Percentiles rank a stretch among this genome's conserved stretches.
phyloP scores from a whole-genome alignment of 2,797 vertebrate species.

The Periparus ater region DNA sequence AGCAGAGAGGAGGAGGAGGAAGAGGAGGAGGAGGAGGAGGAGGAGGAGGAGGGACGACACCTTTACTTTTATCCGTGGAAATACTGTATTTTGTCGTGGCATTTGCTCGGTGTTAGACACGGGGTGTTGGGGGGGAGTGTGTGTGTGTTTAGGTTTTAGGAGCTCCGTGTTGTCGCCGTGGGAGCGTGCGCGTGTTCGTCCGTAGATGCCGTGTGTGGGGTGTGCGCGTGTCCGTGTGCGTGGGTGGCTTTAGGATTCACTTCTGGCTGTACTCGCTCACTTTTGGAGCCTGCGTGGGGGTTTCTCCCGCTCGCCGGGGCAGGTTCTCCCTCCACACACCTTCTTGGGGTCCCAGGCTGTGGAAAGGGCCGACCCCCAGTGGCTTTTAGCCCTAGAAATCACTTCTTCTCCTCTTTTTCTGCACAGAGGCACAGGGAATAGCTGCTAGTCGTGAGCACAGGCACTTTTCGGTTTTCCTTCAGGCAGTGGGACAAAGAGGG shows the following conservation, averaged over 20 bases:
- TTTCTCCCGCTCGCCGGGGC: not conserved
- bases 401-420: not conserved
- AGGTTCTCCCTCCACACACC: not conserved
- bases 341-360: not conserved
- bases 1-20: not conserved
- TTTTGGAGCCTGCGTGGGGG: not conserved
- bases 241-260: not conserved
- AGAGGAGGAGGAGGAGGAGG: not conserved
- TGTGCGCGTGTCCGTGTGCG: not conserved
- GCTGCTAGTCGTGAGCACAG: constrained; percentile 46
- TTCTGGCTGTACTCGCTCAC: not conserved
- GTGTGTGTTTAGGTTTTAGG: not conserved
- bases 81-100: constrained; percentile 32
- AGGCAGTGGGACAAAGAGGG: not conserved
- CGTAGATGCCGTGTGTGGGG: not conserved
- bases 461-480: constrained; percentile 10
- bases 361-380: not conserved
- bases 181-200: not conserved
- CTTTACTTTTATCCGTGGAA: constrained; percentile 24
- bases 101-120: constrained; percentile 26
- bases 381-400: not conserved
- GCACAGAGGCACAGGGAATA: constrained; percentile 7
- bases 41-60: not conserved
- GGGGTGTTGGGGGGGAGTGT: not conserved
- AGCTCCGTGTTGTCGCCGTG: constrained; percentile 18